Base-by-base conservation (phyloP, 2,888 invertebrate species). In the Coenonympha arcania region DNA sequence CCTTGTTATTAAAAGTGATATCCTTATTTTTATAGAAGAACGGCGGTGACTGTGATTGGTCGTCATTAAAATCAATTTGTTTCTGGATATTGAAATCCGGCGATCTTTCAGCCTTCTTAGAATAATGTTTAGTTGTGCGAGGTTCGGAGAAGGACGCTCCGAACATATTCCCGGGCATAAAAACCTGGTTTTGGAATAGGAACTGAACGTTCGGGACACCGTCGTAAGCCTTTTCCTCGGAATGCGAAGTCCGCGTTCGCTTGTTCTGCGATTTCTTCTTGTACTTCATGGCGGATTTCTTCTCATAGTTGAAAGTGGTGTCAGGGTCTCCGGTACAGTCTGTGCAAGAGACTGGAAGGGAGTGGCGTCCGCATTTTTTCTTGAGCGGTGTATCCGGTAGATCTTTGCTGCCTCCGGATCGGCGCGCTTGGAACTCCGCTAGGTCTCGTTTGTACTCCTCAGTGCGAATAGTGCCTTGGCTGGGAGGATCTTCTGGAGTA, bases 121-220 rank as follows among this genome's bases (percentile, higher is more conserved):
- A 55, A 4, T 61, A 57, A 1, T 63, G 65, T 41, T 24, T 41
- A 8, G 18, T 42, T 15, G 48, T 54, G 4, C 52, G 50, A 4
- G 82, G 75, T 52, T 83, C 83, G 52, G 69, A 77, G 0, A 81
- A 66, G 0, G 67, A 52, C 1, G 68, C 56, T 11, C 70, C 64
- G 47, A 71, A 71, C 56, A 74, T 49, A 54, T 80, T 76, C 0
- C 86, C 82, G 6, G 85, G 85, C 83, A 87, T 81, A 54, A 87
- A 86, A 15, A 87, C 83, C 61, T 87, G 86, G 57, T 87, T 86
- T 65, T 85, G 85, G 56, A 87, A 87, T 11, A 86, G 66, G 64
- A 87, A 87, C 57, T 87, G 86, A 68, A 87, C 81, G 46, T 78
- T 82, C 2, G 86, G 86, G 1, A 76, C 65, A 1, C 69, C 69